Evolutionary conservation across 2,888 invertebrate genomes (phyloP).

Genomic region (Metopia argyrocephala): DNA sequence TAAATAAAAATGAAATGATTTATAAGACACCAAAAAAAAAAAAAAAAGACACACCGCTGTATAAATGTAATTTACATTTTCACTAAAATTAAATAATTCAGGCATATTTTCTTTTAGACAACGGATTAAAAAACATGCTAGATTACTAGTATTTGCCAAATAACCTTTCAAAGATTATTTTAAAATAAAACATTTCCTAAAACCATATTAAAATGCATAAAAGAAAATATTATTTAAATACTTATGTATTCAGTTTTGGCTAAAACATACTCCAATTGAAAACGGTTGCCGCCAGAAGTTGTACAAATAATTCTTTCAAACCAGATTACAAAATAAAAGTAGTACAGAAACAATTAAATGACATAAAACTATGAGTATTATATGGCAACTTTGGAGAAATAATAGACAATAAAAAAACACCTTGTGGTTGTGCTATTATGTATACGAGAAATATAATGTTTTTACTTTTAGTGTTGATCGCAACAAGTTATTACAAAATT

Average conservation of each 20-base stretch:
- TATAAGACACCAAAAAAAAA: conserved; percentile 24
- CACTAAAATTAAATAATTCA: not conserved
- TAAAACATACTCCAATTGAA: no score
- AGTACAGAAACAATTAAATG: no score
- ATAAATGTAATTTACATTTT: conserved; percentile 20
- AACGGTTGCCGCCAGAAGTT: no score
- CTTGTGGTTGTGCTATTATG: conserved; percentile 38
- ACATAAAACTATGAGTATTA: not conserved
- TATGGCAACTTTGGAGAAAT: not conserved
- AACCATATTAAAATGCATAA: no score
- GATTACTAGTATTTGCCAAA: not conserved
- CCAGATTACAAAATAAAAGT: no score
- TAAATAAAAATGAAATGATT: conserved; percentile 38
- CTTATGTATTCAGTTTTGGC: no score
- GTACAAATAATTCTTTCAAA: no score
- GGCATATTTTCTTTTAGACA: conserved; percentile 7
- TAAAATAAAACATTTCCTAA: not conserved
- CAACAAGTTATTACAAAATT: conserved; percentile 52
- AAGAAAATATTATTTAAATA: no score
- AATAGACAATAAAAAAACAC: conserved; percentile 2
- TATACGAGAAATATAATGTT: not conserved
- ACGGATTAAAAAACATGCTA: no score
- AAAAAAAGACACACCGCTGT: not conserved
- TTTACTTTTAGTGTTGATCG: conserved; percentile 35
- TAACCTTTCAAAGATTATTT: not conserved